Conservation (phyloP, 1,140 invertebrate genomes). For the Trichonephila clavata region DNA sequence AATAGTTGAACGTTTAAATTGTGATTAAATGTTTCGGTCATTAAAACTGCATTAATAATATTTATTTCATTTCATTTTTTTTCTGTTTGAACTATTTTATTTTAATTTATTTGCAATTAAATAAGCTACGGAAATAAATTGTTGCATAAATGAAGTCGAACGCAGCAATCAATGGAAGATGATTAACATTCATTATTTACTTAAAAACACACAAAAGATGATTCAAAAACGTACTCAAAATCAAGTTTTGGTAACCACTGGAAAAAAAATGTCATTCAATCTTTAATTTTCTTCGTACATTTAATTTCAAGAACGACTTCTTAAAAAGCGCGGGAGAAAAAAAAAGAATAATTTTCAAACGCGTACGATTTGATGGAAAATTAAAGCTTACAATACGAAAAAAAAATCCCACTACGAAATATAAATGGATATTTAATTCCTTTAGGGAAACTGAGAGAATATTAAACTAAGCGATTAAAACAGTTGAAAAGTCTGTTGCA, state of each 20-base stretch:
- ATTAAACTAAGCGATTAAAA: slow-evolving; percentile 55
- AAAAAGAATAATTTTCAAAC: not conserved
- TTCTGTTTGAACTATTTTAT: not conserved
- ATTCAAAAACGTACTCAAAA: not conserved
- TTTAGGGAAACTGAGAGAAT: not conserved
- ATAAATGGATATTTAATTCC: slow-evolving; percentile 38
- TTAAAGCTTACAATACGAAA: not conserved
- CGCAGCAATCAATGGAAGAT: not conserved
- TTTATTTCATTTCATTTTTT: not conserved
- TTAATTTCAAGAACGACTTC: not conserved
- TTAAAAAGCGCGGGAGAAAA: not conserved
- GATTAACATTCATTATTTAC: slow-evolving; percentile 8
- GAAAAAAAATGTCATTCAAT: not conserved
- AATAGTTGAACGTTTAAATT: not conserved
- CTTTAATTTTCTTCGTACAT: not conserved
- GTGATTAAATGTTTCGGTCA: not conserved
- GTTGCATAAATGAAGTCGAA: not conserved
- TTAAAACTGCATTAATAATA: not conserved
- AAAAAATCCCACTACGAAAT: not conserved
- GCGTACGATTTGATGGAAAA: not conserved
- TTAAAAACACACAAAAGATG: not conserved
- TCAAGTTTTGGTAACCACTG: not conserved
- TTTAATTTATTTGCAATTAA: not conserved
- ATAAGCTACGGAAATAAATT: not conserved
- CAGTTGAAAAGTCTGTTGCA: slow-evolving; percentile 25